phyloP scores from a whole-genome alignment of 2,113 vertebrate genomes.

The Zapornia atra region DNA sequence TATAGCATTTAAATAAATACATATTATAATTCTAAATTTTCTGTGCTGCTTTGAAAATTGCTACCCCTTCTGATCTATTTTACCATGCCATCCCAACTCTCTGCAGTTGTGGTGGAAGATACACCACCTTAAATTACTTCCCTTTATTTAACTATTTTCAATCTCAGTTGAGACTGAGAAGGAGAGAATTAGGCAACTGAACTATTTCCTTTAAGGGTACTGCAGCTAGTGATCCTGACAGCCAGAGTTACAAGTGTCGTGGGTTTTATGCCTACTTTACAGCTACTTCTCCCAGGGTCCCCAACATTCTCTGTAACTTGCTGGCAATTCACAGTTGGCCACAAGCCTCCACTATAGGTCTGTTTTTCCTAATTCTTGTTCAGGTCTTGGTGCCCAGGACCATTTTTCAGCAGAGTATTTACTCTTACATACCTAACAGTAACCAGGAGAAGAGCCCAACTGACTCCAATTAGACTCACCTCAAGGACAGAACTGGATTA shows the following conservation, averaged over 20 bases:
- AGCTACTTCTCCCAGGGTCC: background rate
- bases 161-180: background rate
- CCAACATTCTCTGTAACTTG: background rate
- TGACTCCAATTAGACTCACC: background rate
- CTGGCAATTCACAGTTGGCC: background rate
- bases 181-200: constrained; percentile 1
- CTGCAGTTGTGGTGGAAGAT: background rate
- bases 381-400: background rate
- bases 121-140: background rate
- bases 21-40: background rate
- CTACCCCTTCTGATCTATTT: background rate
- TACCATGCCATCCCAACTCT: background rate
- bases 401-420: background rate
- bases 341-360: background rate
- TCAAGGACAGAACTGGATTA: background rate
- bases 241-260: background rate
- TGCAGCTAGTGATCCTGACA: background rate
- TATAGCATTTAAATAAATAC: background rate
- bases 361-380: background rate
- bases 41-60: background rate
- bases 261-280: background rate
- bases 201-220: background rate
- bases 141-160: background rate
- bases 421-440: background rate
- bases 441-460: background rate